phyloP scores from a whole-genome alignment of 2,113 vertebrate genomes.

The Calidris pygmaea region DNA sequence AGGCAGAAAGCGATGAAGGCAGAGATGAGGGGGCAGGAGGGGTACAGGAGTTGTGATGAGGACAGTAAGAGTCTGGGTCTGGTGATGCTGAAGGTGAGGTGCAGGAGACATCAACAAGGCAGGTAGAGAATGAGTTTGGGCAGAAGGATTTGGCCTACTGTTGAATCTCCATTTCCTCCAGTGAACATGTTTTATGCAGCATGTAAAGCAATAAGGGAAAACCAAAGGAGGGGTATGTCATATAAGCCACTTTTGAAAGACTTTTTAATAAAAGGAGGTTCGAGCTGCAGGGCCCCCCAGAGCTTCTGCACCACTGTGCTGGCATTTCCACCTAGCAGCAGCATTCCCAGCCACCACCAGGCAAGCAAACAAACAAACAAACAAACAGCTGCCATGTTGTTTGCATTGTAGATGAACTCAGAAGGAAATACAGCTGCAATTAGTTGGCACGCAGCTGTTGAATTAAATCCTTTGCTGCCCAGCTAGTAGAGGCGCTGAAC shows the following conservation, averaged over 20 bases:
- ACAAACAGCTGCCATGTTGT: not conserved
- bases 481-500: not conserved
- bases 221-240: not conserved
- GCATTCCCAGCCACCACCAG: not conserved
- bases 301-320: not conserved
- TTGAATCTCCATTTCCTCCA: not conserved
- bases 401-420: not conserved
- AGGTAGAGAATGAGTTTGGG: not conserved
- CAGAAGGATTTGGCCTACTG: not conserved
- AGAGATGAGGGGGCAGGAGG: not conserved
- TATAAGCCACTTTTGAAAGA: not conserved
- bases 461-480: not conserved
- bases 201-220: not conserved
- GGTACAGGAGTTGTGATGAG: not conserved
- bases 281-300: not conserved
- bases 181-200: not conserved
- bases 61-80: not conserved
- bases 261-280: not conserved
- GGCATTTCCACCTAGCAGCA: not conserved
- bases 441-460: not conserved
- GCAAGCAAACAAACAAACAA: not conserved
- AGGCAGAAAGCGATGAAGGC: not conserved
- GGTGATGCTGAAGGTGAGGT: not conserved
- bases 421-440: slow-evolving; percentile 10
- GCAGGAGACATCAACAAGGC: not conserved